These are phyloP conservation scores for Sardinella longiceps DNA, from an alignment of 2,797 vertebrate genomes.

Conservation along the genomic window DNA sequence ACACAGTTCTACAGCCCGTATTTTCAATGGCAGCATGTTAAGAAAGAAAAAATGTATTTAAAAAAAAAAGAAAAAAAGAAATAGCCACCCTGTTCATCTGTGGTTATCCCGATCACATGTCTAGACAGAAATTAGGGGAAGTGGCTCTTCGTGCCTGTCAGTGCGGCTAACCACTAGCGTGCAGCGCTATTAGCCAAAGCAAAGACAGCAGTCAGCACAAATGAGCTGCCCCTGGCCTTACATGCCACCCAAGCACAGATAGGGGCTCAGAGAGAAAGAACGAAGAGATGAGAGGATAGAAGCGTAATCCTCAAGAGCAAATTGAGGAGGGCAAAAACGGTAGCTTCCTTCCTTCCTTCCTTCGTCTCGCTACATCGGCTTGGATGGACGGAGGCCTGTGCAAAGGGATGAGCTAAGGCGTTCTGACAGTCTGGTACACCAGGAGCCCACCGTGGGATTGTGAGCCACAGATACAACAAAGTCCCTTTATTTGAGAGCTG, in stretches of 20 bases:
- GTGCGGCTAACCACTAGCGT: not conserved
- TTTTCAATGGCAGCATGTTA: not conserved
- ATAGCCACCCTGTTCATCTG: not conserved
- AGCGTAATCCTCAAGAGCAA: not conserved
- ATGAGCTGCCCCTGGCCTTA: not conserved
- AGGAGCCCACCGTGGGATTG: not conserved
- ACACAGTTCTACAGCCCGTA: not conserved
- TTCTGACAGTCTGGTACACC: not conserved
- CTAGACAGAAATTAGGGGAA: not conserved
- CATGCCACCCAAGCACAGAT: not conserved
- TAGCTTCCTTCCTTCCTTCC: not conserved
- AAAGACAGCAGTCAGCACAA: not conserved
- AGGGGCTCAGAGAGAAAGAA: not conserved
- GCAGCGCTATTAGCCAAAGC: not conserved
- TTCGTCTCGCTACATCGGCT: not conserved
- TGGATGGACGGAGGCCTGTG: not conserved
- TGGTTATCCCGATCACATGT: not conserved
- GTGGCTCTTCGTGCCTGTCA: not conserved
- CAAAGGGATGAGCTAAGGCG: not conserved
- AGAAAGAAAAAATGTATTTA: not conserved
- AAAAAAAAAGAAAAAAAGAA: not conserved
- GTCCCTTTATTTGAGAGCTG: not conserved
- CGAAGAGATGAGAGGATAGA: not conserved
- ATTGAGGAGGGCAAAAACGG: not conserved
- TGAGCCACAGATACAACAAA: not conserved